These are phyloP conservation scores for Drosophila tropicalis DNA, from an alignment of 1,140 invertebrate species.

Conservation along the genomic window DNA sequence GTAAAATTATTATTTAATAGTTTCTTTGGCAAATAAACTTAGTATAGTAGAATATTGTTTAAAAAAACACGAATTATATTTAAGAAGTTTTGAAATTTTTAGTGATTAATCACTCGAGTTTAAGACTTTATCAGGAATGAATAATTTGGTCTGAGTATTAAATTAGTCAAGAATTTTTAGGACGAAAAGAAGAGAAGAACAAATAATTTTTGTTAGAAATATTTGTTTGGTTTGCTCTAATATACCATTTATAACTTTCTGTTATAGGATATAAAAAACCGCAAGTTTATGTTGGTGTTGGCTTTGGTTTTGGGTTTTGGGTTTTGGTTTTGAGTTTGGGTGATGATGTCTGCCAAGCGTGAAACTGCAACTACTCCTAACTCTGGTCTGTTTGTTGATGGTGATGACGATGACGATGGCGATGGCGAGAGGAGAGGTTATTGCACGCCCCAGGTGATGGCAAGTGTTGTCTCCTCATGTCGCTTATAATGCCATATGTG, in stretches of 20 bases:
- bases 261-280: conserved; percentile 23
- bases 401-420: background rate
- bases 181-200: no score
- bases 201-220: no score
- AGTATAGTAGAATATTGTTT: no score
- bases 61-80: background rate
- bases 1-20: no score
- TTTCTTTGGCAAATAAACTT: no score
- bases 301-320: background rate
- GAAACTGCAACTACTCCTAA: conserved; percentile 48
- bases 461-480: conserved; percentile 40
- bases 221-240: background rate
- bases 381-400: conserved; percentile 1
- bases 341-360: conserved; percentile 54
- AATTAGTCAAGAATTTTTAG: no score
- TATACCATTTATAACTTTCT: background rate
- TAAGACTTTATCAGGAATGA: no score
- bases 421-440: conserved; percentile 47
- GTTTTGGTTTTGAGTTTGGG: conserved; percentile 7
- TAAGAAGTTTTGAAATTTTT: no score
- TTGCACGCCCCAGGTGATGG: conserved; percentile 60
- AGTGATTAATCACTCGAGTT: no score
- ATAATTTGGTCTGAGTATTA: no score
- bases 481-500: conserved; percentile 36
- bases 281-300: conserved; percentile 6